Base-by-base conservation (phyloP, 1,140 invertebrate genomes). In the Seison nebaliae region DNA sequence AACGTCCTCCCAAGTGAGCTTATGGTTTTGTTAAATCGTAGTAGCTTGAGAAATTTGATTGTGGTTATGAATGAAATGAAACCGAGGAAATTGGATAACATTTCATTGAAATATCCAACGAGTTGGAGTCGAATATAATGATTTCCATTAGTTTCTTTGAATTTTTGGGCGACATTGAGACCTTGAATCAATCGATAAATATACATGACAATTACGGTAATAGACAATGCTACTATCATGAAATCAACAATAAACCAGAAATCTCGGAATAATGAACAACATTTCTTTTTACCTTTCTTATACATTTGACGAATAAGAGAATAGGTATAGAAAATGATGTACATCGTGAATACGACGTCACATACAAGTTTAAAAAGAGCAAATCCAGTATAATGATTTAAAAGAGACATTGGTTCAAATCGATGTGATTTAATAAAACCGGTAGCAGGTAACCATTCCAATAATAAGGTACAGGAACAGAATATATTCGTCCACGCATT, bases 401-500 rank as follows among this genome's bases (percentile, higher is more conserved):
- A 39, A 16, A 39, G 15, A 11, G 22, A 17, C 4, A 39, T 15
- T 2, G 57, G 53, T 39, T 69, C 64, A 40, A 68, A 58, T 31
- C 63, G 49, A 44, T 58, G 64, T 21, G 53, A 59, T 4, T 59
- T 51, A 11, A 62, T 50, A 5, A 66, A 49, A 8, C 64, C 63
- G 3, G 64, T 65, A 21, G 56, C 62, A 4, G 68, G 57, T 12
- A 68, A 66, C 46, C 69, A 61, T 51, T 71, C 68, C 43, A 67
- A 62, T 12, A 66, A 48, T 5, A 69, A 46, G 46, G 65, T 69
- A 45, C 36, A 21, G 21, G 17, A 52, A 49, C 46, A 32, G 50
- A 71, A 70, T 11, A 70, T 48, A 51, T 72, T 70, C 12, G 69
- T 50, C 47, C 72, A 72, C 1, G 63, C 61, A 50, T 72, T 72